A percentile compares a stretch with the other conserved stretches of the same genome.
phyloP scores from a whole-genome alignment of 2,797 vertebrate species.

The Calcarius lapponicus region DNA sequence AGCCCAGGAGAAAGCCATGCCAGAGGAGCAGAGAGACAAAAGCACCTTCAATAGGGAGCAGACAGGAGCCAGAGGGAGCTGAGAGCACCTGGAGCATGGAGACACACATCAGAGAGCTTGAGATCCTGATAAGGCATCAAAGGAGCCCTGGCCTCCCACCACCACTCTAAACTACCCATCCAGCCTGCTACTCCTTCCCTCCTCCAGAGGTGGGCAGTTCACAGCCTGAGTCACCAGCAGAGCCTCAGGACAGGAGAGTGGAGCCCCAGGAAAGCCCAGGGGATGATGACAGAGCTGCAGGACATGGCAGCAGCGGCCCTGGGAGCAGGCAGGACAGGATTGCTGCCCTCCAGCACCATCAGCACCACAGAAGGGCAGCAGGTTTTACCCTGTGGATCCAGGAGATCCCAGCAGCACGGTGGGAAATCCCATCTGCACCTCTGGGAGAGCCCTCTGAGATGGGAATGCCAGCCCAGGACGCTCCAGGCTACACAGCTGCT shows the following conservation, averaged over 20 bases:
- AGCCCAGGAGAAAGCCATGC: background rate
- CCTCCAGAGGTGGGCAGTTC: rapidly evolving
- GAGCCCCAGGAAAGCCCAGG: background rate
- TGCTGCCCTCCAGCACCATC: background rate
- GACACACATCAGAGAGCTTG: background rate
- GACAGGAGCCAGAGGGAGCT: background rate
- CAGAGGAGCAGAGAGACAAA: background rate
- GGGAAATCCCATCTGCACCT: background rate
- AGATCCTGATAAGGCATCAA: background rate
- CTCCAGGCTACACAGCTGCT: background rate
- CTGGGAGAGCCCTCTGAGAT: background rate
- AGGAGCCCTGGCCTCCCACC: background rate
- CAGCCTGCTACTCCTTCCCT: background rate
- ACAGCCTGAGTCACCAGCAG: background rate
- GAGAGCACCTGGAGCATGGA: background rate
- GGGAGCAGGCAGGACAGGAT: background rate
- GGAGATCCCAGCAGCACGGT: background rate
- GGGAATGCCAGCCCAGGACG: background rate
- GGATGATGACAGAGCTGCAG: background rate
- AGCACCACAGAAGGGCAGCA: background rate
- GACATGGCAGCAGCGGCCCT: background rate
- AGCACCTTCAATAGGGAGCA: background rate
- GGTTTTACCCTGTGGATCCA: rapidly evolving
- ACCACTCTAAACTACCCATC: background rate
- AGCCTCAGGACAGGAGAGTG: rapidly evolving